Evolutionary conservation across 2,797 vertebrate genomes (phyloP).

Genomic region (Australoheros facetus): DNA sequence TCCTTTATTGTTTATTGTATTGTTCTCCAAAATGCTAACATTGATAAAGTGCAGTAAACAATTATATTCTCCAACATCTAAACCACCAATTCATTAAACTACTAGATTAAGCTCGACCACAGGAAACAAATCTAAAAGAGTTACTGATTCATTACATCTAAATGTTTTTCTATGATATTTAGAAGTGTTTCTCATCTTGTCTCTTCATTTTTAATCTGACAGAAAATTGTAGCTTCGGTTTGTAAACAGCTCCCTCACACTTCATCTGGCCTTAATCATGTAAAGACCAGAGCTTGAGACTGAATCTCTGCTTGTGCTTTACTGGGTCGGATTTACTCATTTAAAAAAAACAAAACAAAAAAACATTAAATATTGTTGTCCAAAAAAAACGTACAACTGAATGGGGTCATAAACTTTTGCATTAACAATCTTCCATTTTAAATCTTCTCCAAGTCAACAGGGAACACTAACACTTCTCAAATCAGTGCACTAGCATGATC

Average conservation of each 20-base stretch:
- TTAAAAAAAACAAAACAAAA: background rate
- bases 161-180: conserved; percentile 49
- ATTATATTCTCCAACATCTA: conserved; percentile 59
- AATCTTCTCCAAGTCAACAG: conserved; percentile 56
- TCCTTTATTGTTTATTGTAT: conserved; percentile 37
- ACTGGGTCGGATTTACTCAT: conserved; percentile 33
- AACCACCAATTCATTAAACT: conserved; percentile 60
- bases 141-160: conserved; percentile 60
- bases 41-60: conserved; percentile 78
- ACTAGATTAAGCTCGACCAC: conserved; percentile 62
- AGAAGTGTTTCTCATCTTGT: conserved; percentile 74
- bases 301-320: conserved; percentile 58
- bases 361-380: conserved; percentile 11
- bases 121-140: conserved; percentile 62
- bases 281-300: background rate
- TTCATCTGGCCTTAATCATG: background rate
- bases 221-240: background rate
- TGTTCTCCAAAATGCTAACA: conserved; percentile 66
- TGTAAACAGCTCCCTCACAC: conserved; percentile 14
- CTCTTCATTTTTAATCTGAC: conserved; percentile 19
- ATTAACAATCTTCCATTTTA: conserved; percentile 35
- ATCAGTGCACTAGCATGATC: conserved; percentile 69
- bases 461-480: conserved; percentile 75
- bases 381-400: conserved; percentile 26
- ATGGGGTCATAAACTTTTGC: conserved; percentile 20